Evolutionary conservation across 53 echinoderm and acorn worm genomes (phyloP).

Genomic region (Zoroaster sp.): DNA sequence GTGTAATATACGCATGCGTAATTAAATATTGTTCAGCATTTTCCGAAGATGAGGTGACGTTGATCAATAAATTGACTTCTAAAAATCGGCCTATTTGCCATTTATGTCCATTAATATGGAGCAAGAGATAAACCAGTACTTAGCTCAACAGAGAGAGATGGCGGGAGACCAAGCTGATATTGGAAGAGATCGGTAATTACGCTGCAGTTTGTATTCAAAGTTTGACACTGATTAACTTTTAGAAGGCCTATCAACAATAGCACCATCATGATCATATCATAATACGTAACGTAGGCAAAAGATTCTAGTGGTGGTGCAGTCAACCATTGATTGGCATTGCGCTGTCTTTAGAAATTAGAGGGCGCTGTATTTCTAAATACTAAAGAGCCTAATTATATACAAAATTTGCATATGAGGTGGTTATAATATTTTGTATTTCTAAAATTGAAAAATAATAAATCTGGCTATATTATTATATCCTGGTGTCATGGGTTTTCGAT

Average conservation of each 20-base stretch:
- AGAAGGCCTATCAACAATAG: too few species aligned
- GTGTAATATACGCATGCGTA: slow-evolving; percentile 37
- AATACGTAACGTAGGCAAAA: too few species aligned
- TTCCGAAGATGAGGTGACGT: slow-evolving; percentile 42
- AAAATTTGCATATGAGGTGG: too few species aligned
- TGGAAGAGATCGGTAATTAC: slow-evolving; percentile 57
- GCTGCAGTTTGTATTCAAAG: not conserved
- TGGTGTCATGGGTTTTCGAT: too few species aligned
- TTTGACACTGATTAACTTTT: not conserved
- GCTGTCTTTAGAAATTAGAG: too few species aligned
- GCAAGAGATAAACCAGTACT: slow-evolving; percentile 60
- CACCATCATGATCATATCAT: too few species aligned
- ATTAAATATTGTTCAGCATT: not conserved
- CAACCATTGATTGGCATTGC: too few species aligned
- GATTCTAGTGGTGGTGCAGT: too few species aligned
- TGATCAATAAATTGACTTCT: not conserved
- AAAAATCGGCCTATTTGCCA: slow-evolving; percentile 31
- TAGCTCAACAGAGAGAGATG: slow-evolving; percentile 64
- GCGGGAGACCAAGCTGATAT: slow-evolving; percentile 36
- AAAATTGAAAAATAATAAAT: not conserved
- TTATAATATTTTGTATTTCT: too few species aligned
- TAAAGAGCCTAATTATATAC: too few species aligned
- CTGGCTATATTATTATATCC: not conserved
- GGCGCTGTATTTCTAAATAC: too few species aligned
- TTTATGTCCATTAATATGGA: slow-evolving; percentile 42